Base-by-base conservation (phyloP, 2,888 invertebrate species). In the Melitaea athalia region DNA sequence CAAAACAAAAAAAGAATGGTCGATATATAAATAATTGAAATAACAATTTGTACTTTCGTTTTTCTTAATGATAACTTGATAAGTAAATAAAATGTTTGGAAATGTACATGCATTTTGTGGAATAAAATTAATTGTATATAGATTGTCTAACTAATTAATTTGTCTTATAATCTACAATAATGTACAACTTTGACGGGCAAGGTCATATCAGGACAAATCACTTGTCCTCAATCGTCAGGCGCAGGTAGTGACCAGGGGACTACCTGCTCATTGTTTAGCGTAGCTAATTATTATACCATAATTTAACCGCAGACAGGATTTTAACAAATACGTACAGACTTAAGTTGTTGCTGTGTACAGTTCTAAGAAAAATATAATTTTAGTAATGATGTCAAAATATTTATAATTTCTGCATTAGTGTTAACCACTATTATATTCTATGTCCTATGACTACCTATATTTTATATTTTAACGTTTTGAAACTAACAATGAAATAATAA, bases 221-320 rank as follows among this genome's bases (percentile, higher is more conserved):
- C 81, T 82, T 85, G 90, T 89, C 91, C 89, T 89, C 88, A 86
- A 79, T 82, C 85, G 89, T 87, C 87, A 87, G 85, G 86, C 88
- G 89, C 92, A 92, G 92, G 92, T 92, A 92, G 91, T 89, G 82
- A 79, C 85, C 87, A 87, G 84, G 87, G 86, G 88, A 89, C 87
- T 86, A 88, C 89, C 88, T 87, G 86, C 85, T 91, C 88, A 92
- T 92, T 92, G 92, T 92, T 92, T 91, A 91, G 89, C 86, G 87
- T 85, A 81, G 86, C 90, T 92, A 90, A 92, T 92, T 91, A 91
- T 89, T 89, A 92, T 91, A 88, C 89, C 85, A 80, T 86, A 86
- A 86, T 86, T 86, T 86, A 86, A 85, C 74, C 76, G 87, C 85
- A 87, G 85, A 74, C 75, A 72, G 74, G 88, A 83, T 76, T 85